These are phyloP conservation scores for Leucania comma DNA, from an alignment of 2,888 invertebrate species.

Conservation along the genomic window DNA sequence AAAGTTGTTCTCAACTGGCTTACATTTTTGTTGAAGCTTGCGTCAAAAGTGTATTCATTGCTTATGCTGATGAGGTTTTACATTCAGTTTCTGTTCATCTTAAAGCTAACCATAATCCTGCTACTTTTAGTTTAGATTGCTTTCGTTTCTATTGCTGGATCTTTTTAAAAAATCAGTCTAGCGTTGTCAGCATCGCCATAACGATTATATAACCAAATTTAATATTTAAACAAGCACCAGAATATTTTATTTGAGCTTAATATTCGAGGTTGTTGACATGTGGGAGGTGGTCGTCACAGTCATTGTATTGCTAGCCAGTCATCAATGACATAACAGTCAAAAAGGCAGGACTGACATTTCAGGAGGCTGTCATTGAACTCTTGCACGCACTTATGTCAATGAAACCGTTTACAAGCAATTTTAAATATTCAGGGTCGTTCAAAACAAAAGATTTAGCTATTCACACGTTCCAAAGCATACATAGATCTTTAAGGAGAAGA, in stretches of 20 bases:
- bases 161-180: neutral
- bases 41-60: neutral
- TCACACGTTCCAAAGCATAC: too few species aligned
- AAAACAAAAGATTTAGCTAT: too few species aligned
- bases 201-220: neutral
- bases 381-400: too few species aligned
- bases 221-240: neutral
- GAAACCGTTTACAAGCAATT: too few species aligned
- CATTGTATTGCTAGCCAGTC: neutral
- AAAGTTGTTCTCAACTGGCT: conserved; percentile 5
- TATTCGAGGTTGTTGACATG: neutral
- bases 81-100: neutral
- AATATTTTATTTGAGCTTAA: neutral
- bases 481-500: too few species aligned
- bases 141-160: neutral
- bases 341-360: too few species aligned
- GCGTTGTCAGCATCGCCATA: neutral
- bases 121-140: too few species aligned
- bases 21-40: conserved; percentile 6
- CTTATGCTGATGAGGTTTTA: conserved; percentile 6
- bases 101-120: neutral
- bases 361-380: too few species aligned
- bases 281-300: neutral
- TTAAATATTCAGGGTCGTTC: too few species aligned
- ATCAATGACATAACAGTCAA: neutral